Base-by-base conservation (phyloP, 2,888 invertebrate genomes). In the Trissolcus brochymenae region DNA sequence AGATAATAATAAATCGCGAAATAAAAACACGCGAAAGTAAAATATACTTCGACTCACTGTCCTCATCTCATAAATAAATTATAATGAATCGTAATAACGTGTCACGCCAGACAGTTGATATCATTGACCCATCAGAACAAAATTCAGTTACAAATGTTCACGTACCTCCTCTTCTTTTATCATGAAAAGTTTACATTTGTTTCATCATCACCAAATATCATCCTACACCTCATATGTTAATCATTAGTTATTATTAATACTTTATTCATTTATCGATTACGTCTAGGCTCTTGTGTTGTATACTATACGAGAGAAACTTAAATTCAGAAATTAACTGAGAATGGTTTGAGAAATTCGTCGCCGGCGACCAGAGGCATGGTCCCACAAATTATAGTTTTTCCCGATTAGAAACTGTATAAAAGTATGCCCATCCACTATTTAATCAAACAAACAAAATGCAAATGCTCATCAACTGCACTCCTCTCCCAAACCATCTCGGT, bases 221-320 rank as follows among this genome's bases (percentile, higher is more conserved):
- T 73, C 76, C 73, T 76, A 80, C 64, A 79, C 65, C 57, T 81
- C 71, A 60, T 74, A 76, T 77, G 77, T 79, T 78, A 77, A 80
- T 75, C 76, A 79, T 79, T 73, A 79, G 68, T 82, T 75, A 77
- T 81, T 78, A 78, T 83, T 81, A 83, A 83, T 85, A 84, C 83
- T 80, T 84, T 83, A 83, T 81, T 78, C 73, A 82, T 76, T 80
- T 77, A 81, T 78, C 65, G 71, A 74, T 83, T 84, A 85, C 79
- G 74, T 82, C 83, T 85, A 84, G 81, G 35, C 80, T 82, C 81
- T 81, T 82, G 81, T 83, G 81, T 82, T 82, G 82, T 81, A 83
- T 81, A 83, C 84, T 79, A 81, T 81, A 81, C 78, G 82, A 80
- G 78, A 83, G 80, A 83, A 84, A 83, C 82, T 51, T 59, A 78